Evolutionary conservation across 2,797 vertebrate genomes (phyloP).

Genomic region (Clarias fuscus): DNA sequence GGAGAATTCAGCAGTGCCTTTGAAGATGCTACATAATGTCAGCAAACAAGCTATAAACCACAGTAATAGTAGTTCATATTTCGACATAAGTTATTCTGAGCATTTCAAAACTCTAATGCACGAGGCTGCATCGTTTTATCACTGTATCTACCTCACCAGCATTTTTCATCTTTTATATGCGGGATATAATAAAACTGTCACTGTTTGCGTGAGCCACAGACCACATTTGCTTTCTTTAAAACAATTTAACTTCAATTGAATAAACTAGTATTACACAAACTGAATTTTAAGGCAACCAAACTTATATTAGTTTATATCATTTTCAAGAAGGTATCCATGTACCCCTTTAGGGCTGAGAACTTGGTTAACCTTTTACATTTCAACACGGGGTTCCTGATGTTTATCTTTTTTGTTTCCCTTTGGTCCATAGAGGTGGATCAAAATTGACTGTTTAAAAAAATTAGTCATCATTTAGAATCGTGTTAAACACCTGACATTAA

Average conservation of each 20-base stretch:
- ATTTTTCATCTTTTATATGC: conserved; percentile 24
- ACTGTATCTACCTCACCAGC: conserved; percentile 31
- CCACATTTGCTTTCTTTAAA: conserved; percentile 35
- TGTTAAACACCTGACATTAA: not conserved
- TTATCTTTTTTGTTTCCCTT: not conserved
- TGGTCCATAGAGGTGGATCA: not conserved
- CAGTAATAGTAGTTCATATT: conserved; percentile 69
- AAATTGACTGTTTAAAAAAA: not conserved
- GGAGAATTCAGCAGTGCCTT: conserved; percentile 70
- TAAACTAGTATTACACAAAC: conserved; percentile 25
- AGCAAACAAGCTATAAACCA: conserved; percentile 78
- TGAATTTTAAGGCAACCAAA: conserved; percentile 50
- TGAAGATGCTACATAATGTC: conserved; percentile 73
- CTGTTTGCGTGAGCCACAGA: conserved; percentile 34
- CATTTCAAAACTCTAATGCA: conserved; percentile 55
- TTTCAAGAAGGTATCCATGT: not conserved
- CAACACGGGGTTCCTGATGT: not conserved
- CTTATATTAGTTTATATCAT: conserved; percentile 19
- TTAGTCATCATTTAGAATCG: not conserved
- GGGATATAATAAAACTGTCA: conserved; percentile 39
- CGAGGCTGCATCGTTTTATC: conserved; percentile 43
- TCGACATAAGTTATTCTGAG: conserved; percentile 64
- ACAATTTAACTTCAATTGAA: conserved; percentile 27
- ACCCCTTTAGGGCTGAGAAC: not conserved
- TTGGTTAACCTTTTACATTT: not conserved